Conservation (phyloP, 2,113 vertebrate genomes). For the Stigmatopora argus region DNA sequence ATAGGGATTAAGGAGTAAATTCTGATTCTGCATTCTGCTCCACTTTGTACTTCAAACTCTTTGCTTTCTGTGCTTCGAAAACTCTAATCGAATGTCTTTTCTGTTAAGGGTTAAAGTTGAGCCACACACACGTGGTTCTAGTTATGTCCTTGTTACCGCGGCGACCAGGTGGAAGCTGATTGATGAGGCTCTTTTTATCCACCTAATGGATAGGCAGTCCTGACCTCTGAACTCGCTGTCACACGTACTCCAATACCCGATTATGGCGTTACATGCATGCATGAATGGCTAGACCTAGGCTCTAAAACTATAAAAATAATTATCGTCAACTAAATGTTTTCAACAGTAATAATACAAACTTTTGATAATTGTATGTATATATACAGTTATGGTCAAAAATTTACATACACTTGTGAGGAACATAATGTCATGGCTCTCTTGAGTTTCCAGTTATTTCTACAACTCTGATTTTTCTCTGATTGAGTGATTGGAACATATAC, state of each 20-base stretch:
- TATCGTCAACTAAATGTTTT: too few species aligned
- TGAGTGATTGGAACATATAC: too few species aligned
- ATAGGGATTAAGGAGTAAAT: too few species aligned
- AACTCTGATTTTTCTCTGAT: too few species aligned
- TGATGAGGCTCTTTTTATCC: constrained; percentile 48
- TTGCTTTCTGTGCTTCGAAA: background rate
- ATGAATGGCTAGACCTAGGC: too few species aligned
- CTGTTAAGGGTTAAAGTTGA: constrained; percentile 28
- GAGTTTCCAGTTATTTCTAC: too few species aligned
- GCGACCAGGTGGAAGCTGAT: constrained; percentile 55
- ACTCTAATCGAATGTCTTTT: constrained; percentile 11
- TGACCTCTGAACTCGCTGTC: constrained; percentile 49
- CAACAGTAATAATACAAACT: too few species aligned
- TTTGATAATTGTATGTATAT: too few species aligned
- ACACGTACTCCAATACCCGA: constrained; percentile 13
- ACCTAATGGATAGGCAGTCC: constrained; percentile 66
- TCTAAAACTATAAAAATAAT: too few species aligned
- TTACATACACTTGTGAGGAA: too few species aligned
- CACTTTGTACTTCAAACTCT: background rate
- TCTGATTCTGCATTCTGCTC: background rate
- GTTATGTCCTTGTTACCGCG: constrained; percentile 34
- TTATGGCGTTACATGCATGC: background rate
- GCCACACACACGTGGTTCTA: constrained; percentile 32
- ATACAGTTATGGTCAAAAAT: too few species aligned
- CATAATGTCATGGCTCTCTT: too few species aligned